Percentiles rank a stretch among this genome's conserved stretches.
Conservation (phyloP, 2,888 invertebrate species). For the Xylophagus ater region DNA sequence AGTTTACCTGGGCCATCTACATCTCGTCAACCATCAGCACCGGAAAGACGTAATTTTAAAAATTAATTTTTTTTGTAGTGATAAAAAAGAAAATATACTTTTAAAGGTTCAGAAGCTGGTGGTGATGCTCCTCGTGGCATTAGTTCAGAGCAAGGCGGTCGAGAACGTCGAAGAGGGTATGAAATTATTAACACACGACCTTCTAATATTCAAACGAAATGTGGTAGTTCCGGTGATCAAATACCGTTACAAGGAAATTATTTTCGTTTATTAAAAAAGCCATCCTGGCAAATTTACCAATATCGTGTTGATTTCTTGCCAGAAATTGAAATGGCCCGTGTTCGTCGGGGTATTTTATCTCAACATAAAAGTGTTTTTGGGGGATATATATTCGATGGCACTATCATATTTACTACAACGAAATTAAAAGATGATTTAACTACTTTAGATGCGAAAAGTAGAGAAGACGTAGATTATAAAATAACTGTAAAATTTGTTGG, state of each 20-base stretch:
- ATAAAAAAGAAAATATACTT: not conserved
- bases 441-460: constrained; percentile 48
- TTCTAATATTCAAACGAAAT: constrained; percentile 26
- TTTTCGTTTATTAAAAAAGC: constrained; percentile 51
- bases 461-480: constrained; percentile 41
- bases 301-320: constrained; percentile 66
- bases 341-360: constrained; percentile 51
- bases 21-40: not conserved
- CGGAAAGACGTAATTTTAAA: not conserved
- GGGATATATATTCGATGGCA: constrained; percentile 67
- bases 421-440: constrained; percentile 47
- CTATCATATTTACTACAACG: constrained; percentile 52
- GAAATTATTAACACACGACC: constrained; percentile 32
- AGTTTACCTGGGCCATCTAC: not conserved
- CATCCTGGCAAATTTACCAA: constrained; percentile 60
- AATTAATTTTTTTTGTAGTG: not conserved
- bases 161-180: constrained; percentile 14
- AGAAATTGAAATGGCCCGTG: constrained; percentile 52
- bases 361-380: constrained; percentile 46
- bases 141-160: not conserved
- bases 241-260: constrained; percentile 54
- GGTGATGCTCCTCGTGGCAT: not conserved
- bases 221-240: constrained; percentile 43
- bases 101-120: not conserved
- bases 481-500: constrained; percentile 51